Conservation (phyloP, 2,113 vertebrate genomes). For the Setophaga coronata region DNA sequence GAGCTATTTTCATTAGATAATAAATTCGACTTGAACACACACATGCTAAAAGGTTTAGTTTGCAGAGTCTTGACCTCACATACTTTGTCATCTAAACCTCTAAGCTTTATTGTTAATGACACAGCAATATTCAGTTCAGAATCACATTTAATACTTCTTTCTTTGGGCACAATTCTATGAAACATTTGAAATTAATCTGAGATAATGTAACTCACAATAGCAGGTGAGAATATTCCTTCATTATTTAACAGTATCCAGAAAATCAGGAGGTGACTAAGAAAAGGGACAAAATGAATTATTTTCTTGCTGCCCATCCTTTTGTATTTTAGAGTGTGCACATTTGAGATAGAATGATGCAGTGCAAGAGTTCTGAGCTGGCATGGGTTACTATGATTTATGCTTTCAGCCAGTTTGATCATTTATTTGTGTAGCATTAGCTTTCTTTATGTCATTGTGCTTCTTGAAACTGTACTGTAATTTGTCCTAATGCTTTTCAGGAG, state of each 20-base stretch:
- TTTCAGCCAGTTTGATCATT: neutral
- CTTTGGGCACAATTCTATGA: neutral
- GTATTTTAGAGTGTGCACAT: neutral
- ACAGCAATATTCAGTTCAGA: conserved; percentile 51
- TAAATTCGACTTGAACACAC: conserved; percentile 64
- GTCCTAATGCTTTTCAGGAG: neutral
- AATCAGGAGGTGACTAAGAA: neutral
- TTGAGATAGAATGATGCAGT: neutral
- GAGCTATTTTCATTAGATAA: conserved; percentile 58
- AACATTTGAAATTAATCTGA: conserved; percentile 36
- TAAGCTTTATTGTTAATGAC: conserved; percentile 51
- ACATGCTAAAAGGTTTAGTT: conserved; percentile 52
- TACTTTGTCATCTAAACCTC: conserved; percentile 14
- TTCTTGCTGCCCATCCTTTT: neutral
- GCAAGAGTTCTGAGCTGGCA: neutral
- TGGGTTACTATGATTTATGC: neutral
- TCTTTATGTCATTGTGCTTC: neutral
- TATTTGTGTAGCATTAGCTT: neutral
- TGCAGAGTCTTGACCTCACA: conserved; percentile 7
- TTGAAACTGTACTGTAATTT: neutral
- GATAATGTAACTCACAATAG: conserved; percentile 16
- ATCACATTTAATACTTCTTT: conserved; percentile 30
- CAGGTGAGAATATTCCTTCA: neutral
- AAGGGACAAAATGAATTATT: neutral
- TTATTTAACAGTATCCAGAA: conserved; percentile 20